Percentiles rank a stretch among this genome's conserved stretches.
Conservation (phyloP, 2,888 invertebrate species). For the Thumatha senex region DNA sequence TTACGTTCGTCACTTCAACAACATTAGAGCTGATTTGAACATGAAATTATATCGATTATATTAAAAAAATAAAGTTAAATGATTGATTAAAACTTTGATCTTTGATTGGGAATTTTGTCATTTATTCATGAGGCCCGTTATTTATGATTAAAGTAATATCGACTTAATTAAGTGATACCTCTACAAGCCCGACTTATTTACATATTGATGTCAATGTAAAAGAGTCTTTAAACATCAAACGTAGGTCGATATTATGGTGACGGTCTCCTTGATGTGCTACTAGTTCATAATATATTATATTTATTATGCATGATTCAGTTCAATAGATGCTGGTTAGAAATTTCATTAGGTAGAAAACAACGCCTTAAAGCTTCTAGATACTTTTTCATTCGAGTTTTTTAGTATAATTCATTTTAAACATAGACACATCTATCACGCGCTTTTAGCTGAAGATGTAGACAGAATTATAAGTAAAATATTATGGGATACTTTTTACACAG, state of each 20-base stretch:
- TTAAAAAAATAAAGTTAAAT: conserved; percentile 2
- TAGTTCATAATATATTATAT: neutral
- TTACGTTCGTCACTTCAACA: too few relatives aligned
- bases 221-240: conserved; percentile 10
- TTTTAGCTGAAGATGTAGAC: too few relatives aligned
- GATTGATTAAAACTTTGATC: conserved; percentile 2
- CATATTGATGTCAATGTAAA: conserved; percentile 20
- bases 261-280: conserved; percentile 3
- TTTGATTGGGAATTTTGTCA: conserved; percentile 3
- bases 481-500: too few relatives aligned
- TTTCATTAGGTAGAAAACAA: neutral
- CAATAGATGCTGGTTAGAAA: neutral
- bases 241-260: conserved; percentile 9
- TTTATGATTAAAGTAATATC: conserved; percentile 12
- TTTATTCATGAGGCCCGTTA: conserved; percentile 21
- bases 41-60: neutral
- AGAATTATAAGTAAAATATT: too few relatives aligned
- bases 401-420: too few relatives aligned
- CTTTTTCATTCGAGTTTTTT: too few relatives aligned
- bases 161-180: conserved; percentile 35
- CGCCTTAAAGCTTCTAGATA: too few relatives aligned
- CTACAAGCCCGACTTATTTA: conserved; percentile 23
- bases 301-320: neutral
- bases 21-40: neutral
- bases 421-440: too few relatives aligned